phyloP scores from a whole-genome alignment of 2,797 vertebrate species.

The Gymnocypris eckloni region DNA sequence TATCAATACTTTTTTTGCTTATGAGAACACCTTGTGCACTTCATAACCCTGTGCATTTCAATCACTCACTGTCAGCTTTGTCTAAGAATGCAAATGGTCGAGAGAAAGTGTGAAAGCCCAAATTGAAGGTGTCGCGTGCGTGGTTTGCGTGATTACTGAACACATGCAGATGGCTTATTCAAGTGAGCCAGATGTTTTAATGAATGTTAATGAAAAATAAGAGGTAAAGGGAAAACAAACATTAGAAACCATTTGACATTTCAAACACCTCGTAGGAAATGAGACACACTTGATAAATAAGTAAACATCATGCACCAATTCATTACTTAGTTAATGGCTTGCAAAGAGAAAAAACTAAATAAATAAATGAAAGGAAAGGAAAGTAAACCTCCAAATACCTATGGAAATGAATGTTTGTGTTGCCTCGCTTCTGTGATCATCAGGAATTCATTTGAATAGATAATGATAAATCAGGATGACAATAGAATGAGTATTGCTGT shows the following conservation, averaged over 20 bases:
- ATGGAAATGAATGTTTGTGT: constrained; percentile 83
- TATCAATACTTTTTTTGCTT: constrained; percentile 41
- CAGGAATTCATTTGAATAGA: constrained; percentile 83
- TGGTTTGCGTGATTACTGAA: constrained; percentile 66
- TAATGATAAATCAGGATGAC: constrained; percentile 70
- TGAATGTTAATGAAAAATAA: constrained; percentile 85
- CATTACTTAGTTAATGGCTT: constrained; percentile 78
- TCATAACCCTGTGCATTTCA: constrained; percentile 51
- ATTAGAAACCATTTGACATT: constrained; percentile 79
- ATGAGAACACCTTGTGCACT: constrained; percentile 34
- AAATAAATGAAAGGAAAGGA: background rate
- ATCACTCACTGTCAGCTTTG: constrained; percentile 45
- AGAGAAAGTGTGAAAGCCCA: constrained; percentile 62
- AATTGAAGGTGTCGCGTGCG: constrained; percentile 67
- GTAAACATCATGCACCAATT: constrained; percentile 77
- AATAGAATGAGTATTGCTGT: constrained; percentile 39
- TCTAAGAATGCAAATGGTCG: constrained; percentile 40
- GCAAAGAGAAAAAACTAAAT: constrained; percentile 57
- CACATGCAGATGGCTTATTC: constrained; percentile 79
- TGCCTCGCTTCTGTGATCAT: constrained; percentile 76
- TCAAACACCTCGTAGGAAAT: constrained; percentile 69
- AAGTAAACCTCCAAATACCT: constrained; percentile 68
- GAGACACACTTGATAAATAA: constrained; percentile 77
- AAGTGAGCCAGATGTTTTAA: constrained; percentile 83
- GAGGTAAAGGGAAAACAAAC: constrained; percentile 79